Percentiles rank a stretch among this genome's conserved stretches.
Conservation (phyloP, 2,888 invertebrate species). For the Flexamia atlantica region DNA sequence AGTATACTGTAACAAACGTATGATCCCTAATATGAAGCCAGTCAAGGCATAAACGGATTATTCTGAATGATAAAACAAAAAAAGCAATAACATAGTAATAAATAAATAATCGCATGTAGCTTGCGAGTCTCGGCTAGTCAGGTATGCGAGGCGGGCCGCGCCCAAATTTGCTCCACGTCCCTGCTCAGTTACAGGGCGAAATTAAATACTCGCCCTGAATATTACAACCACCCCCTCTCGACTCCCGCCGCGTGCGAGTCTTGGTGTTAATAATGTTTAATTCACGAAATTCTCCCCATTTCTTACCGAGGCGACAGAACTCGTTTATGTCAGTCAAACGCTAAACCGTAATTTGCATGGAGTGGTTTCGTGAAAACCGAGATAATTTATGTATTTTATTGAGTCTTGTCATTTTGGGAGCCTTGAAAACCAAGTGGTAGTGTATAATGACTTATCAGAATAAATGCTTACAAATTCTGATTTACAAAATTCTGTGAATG, state of each 20-base stretch:
- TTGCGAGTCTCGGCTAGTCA: background rate
- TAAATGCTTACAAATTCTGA: too few relatives aligned
- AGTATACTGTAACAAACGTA: too few relatives aligned
- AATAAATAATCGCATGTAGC: too few relatives aligned
- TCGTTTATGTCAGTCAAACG: background rate
- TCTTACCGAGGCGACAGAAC: background rate
- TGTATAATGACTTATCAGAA: too few relatives aligned
- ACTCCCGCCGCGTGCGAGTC: background rate
- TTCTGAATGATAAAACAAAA: too few relatives aligned
- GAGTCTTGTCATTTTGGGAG: too few relatives aligned
- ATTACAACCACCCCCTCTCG: background rate
- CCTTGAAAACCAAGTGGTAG: too few relatives aligned
- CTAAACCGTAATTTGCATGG: background rate
- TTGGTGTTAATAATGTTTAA: slow-evolving; percentile 19
- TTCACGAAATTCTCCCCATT: slow-evolving; percentile 7
- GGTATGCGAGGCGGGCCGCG: slow-evolving; percentile 3
- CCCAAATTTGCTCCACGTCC: slow-evolving; percentile 20
- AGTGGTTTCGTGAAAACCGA: background rate
- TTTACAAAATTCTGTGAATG: too few relatives aligned
- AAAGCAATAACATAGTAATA: too few relatives aligned
- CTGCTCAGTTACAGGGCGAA: slow-evolving; percentile 21
- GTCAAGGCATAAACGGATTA: too few relatives aligned
- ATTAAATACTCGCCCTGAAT: slow-evolving; percentile 45
- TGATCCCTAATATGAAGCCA: too few relatives aligned
- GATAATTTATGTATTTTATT: too few relatives aligned